Evolutionary conservation across 2,888 invertebrate species (phyloP), one percentile per base, ranked within the genome.

Genomic region (Merodon equestris): DNA sequence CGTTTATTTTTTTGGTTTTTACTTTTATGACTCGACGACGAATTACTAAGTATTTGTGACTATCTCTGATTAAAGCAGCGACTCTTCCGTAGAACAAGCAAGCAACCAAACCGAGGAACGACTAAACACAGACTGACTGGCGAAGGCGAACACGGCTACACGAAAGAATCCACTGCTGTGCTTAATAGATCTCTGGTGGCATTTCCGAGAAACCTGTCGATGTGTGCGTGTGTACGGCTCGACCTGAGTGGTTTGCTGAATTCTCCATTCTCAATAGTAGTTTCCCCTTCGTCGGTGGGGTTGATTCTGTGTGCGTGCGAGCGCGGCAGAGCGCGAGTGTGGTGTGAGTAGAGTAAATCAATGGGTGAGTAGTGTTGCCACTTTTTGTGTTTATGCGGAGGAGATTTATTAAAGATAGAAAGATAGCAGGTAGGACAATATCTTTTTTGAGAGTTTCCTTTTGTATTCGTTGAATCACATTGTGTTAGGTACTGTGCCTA

Each of bases 71-170:
- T 40, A 5, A 40, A 40, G 2, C n/a, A 38, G 12, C 67, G 54
- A 68, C 67, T 40, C 7, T 10, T 27, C 17, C n/a, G n/a, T n/a
- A n/a, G n/a, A n/a, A n/a, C n/a, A n/a, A 50, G 44, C 27, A 27
- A 27, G 27, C 27, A 82, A 86, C 86, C 84, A 84, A 82, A 83
- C 84, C 82, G 82, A 79, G 82, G 81, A 83, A 85, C 82, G 83
- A 84, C 82, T 84, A 84, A 84, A 83, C 84, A 85, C 84, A 86
- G 85, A 88, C 87, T 87, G 61, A 61, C 36, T 57, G 19, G n/a
- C 57, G 15, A 47, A 44, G 19, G n/a, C 57, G 15, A 51, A 44
- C 60, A 34, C 74, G 66, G 72, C 54, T 68, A 53, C 58, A 82
- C 68, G 50, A 68, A 76, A 73, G 67, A 73, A 67, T 67, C 67